Base-by-base conservation (phyloP, 1,140 invertebrate genomes). In the Lysiphlebus fabarum region DNA sequence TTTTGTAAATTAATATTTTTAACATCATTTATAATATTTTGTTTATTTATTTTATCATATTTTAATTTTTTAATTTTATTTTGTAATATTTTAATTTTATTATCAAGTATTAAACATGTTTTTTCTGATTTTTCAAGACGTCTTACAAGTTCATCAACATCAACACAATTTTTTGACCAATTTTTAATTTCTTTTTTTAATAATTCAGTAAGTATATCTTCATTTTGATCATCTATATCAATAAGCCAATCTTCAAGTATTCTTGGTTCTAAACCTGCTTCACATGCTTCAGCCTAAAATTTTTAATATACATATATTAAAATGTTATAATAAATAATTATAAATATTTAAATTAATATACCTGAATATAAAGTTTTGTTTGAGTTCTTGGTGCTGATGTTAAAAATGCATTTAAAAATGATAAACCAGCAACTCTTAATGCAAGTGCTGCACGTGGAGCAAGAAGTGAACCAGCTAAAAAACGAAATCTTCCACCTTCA, bases 401-500 rank as follows among this genome's bases (percentile, higher is more conserved):
- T 11, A 95, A 75, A 63, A 96, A 87, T 1, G 87, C 85, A 67
- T 95, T 95, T 26, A 96, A 81, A 71, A 96, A 95, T 48, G 86
- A 86, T 37, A 97, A 79, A 7, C 92, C 92, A 6, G 88, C 86
- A n/a, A 88, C 84, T 69, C 95, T 83, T 3, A 94, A 82, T 44
- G 91, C 89, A 4, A 81, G 79, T 0, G 88, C 87, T 1, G 85
- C 83, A 64, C 89, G 88, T 7, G 78, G 68, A 10, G 80, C 82
- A 62, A 88, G 86, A 33, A 96, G 82, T 78, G 95, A 93, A 4
- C 92, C 92, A 7, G 94, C 87, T 0, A 96, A 83, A 69, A 96
- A 89, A 55, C 93, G 85, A 76, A 96, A 96, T 65, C 94, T 82
- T 5, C 95, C 93, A 0, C 93, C 91, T 72, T 98, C 94, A 17